Evolutionary conservation across 2,113 vertebrate genomes (phyloP).

Genomic region (Ochotona curzoniae): DNA sequence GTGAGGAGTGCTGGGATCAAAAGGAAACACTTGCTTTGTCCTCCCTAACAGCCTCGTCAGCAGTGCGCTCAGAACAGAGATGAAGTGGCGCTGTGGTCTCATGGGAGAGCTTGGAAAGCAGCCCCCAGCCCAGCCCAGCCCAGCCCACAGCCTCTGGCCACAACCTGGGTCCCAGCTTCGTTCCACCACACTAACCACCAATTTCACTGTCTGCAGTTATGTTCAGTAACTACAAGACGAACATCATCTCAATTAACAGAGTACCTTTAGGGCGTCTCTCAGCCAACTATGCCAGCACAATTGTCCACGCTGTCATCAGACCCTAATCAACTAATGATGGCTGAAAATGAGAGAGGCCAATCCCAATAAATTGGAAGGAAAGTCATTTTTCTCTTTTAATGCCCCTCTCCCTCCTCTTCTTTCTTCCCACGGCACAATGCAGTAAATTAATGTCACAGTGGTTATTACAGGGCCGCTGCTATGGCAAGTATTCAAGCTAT

Average conservation of each 20-base stretch:
- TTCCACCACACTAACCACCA: constrained; percentile 75
- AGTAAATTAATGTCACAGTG: constrained; percentile 91
- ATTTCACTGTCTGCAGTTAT: constrained; percentile 82
- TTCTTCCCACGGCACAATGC: constrained; percentile 88
- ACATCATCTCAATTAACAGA: constrained; percentile 89
- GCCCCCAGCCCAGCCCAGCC: not conserved
- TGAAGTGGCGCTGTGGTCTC: not conserved
- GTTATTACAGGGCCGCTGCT: constrained; percentile 88
- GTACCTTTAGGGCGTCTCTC: constrained; percentile 86
- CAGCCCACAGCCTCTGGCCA: not conserved
- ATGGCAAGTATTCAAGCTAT: constrained; percentile 88
- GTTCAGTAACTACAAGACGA: constrained; percentile 84
- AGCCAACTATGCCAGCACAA: constrained; percentile 82
- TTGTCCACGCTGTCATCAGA: constrained; percentile 89
- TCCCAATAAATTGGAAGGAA: constrained; percentile 90
- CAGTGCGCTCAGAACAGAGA: not conserved
- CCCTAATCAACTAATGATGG: constrained; percentile 94
- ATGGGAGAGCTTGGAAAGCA: rapidly evolving
- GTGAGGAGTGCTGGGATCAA: not conserved
- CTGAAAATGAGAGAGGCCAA: constrained; percentile 91
- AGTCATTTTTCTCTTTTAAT: constrained; percentile 93
- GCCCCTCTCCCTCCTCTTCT: constrained; percentile 88
- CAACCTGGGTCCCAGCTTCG: constrained; percentile 71
- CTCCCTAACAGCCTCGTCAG: not conserved
- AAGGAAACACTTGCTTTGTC: not conserved